These are phyloP conservation scores for Limnephilus marmoratus DNA, from an alignment of 2,888 invertebrate genomes.

Conservation along the genomic window DNA sequence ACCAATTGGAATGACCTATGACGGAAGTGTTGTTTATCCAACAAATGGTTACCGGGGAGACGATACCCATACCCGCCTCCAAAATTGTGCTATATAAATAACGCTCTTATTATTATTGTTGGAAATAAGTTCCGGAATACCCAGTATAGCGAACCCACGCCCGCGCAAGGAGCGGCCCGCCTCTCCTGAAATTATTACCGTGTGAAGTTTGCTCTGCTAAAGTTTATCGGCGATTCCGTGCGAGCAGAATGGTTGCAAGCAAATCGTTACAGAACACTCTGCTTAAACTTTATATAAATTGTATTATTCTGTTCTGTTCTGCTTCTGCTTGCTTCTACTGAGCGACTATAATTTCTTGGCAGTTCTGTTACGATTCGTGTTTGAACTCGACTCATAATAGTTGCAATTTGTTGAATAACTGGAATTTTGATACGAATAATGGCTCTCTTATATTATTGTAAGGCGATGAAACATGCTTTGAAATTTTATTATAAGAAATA, in stretches of 20 bases:
- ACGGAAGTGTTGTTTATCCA: no score
- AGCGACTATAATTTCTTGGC: neutral
- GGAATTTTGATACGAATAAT: neutral
- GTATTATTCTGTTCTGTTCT: neutral
- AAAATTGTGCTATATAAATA: neutral
- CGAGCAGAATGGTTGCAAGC: neutral
- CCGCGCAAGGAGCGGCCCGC: neutral
- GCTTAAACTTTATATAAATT: neutral
- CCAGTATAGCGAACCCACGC: neutral
- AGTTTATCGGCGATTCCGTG: slow-evolving; percentile 35
- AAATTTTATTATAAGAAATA: no score
- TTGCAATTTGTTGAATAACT: neutral
- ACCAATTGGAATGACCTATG: no score
- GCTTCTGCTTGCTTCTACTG: neutral
- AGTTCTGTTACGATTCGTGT: neutral
- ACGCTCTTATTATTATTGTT: neutral
- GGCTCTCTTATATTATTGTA: no score
- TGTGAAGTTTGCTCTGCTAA: slow-evolving; percentile 9
- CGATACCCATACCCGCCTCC: no score
- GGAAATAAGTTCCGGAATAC: neutral
- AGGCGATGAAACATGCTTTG: no score
- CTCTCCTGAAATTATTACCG: slow-evolving; percentile 28
- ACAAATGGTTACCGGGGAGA: no score
- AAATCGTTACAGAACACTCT: neutral
- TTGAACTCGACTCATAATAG: neutral